Evolutionary conservation across 2,113 vertebrate genomes (phyloP).

Genomic region (Triplophysa siluroides): DNA sequence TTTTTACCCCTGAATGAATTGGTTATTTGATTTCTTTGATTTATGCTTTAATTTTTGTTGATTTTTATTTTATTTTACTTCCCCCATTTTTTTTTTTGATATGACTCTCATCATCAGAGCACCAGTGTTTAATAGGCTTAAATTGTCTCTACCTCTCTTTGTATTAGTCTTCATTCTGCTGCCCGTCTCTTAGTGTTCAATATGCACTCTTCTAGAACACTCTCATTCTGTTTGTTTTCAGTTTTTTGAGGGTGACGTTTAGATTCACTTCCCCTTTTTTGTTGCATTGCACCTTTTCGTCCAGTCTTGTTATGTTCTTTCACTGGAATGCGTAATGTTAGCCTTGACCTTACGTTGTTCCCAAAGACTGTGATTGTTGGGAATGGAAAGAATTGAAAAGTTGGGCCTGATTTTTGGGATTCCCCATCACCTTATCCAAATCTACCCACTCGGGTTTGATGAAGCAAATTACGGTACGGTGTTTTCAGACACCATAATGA

Average conservation of each 20-base stretch:
- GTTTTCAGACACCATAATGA: neutral
- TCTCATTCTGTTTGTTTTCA: slow-evolving; percentile 75
- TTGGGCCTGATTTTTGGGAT: slow-evolving; percentile 79
- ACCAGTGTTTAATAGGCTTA: slow-evolving; percentile 96
- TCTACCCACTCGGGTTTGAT: neutral
- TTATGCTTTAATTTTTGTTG: slow-evolving; percentile 62
- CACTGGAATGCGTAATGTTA: slow-evolving; percentile 92
- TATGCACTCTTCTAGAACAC: slow-evolving; percentile 69
- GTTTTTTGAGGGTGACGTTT: slow-evolving; percentile 72
- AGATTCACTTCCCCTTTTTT: slow-evolving; percentile 81
- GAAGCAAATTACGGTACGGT: neutral
- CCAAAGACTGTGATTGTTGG: slow-evolving; percentile 71
- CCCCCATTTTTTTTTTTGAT: slow-evolving; percentile 69
- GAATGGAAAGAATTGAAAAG: slow-evolving; percentile 66
- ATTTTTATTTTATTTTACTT: slow-evolving; percentile 57
- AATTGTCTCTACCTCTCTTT: slow-evolving; percentile 81
- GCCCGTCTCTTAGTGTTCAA: slow-evolving; percentile 89
- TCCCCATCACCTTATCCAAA: slow-evolving; percentile 37
- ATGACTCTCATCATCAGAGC: slow-evolving; percentile 95
- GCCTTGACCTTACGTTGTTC: slow-evolving; percentile 87
- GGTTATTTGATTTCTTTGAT: slow-evolving; percentile 62
- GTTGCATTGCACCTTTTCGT: slow-evolving; percentile 91
- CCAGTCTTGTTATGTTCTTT: slow-evolving; percentile 77
- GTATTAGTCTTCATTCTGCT: slow-evolving; percentile 99
- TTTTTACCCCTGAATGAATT: slow-evolving; percentile 94